Base-by-base conservation (phyloP, 2,797 vertebrate species). In the Adelosebastes latens region DNA sequence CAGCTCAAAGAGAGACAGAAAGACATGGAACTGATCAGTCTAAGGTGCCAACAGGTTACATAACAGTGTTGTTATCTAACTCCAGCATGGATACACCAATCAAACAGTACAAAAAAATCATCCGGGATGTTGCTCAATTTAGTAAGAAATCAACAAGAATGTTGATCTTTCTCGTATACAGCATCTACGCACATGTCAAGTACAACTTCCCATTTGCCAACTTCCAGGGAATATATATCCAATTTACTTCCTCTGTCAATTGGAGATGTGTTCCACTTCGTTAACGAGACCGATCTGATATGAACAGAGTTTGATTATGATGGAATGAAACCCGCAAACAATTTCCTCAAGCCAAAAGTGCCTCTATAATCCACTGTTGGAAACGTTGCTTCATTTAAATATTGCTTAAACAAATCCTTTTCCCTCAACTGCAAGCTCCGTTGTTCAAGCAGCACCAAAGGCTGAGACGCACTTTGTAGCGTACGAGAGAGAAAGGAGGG, bases 381-480 rank as follows among this genome's bases (percentile, higher is more conserved):
- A 71, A 73, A 53, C 32, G 16, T 60, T 77, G 80, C 34, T 79
- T 81, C 52, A 32, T 72, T 72, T 49, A 79, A 79, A 76, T 36
- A 27, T 64, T 77, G 46, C 72, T 72, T 72, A 55, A 75, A 66
- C 65, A 70, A 71, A 82, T 63, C 60, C n/a, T 52, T 34, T 75
- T 5, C 60, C 60, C 63, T 61, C 4, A 20, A 34, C 20, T 49
- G 20, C 8, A 16, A 72, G 63, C 27, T 29, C 42, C 2, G 25
- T 72, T 80, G 61, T 77, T 34, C 68, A 62, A 77, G 77, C 61
- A 61, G 29, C 72, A 72, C 52, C 68, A 64, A 52, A 81, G 14
- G 63, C 77, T 66, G 49, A 80, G 39, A 24, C 27, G 9, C 27
- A 39, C 24, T 76, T 69, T 72, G 34, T 27, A 53, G 67, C 5